Evolutionary conservation across 2,113 vertebrate species (phyloP).

Genomic region (Rattus rattus): DNA sequence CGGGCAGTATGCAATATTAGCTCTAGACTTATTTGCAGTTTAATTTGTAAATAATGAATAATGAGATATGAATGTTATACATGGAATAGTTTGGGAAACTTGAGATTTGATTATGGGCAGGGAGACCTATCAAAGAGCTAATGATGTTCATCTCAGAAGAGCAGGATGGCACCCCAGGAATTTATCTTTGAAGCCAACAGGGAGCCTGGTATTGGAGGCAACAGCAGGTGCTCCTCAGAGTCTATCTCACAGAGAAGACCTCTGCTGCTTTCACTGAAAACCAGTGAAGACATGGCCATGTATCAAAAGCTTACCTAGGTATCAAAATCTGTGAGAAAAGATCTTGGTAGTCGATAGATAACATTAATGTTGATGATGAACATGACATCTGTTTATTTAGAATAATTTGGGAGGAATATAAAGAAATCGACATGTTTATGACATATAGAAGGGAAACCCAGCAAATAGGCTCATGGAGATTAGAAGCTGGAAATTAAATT

Average conservation of each 20-base stretch:
- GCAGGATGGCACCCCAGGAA: neutral
- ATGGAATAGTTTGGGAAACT: neutral
- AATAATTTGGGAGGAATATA: neutral
- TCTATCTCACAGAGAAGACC: neutral
- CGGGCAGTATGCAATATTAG: neutral
- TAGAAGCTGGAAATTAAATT: neutral
- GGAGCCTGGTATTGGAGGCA: neutral
- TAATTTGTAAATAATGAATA: neutral
- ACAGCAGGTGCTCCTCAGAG: neutral
- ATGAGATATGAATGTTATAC: neutral
- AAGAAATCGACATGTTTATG: neutral
- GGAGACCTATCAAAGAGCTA: slow-evolving; percentile 64
- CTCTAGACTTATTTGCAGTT: neutral
- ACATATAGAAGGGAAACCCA: neutral
- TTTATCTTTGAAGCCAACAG: neutral
- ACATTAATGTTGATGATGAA: neutral
- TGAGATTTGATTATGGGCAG: slow-evolving; percentile 60
- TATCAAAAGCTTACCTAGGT: slow-evolving; percentile 3
- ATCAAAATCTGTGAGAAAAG: slow-evolving; percentile 12
- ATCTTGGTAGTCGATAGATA: neutral
- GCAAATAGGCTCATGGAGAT: neutral
- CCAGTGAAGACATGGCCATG: neutral
- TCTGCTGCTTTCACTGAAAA: neutral
- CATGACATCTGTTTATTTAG: neutral
- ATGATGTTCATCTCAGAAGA: neutral